A percentile compares a stretch with the other conserved stretches of the same genome.
These are phyloP conservation scores for Neodiprion lecontei DNA, from an alignment of 1,140 invertebrate species.

Conservation along the genomic window DNA sequence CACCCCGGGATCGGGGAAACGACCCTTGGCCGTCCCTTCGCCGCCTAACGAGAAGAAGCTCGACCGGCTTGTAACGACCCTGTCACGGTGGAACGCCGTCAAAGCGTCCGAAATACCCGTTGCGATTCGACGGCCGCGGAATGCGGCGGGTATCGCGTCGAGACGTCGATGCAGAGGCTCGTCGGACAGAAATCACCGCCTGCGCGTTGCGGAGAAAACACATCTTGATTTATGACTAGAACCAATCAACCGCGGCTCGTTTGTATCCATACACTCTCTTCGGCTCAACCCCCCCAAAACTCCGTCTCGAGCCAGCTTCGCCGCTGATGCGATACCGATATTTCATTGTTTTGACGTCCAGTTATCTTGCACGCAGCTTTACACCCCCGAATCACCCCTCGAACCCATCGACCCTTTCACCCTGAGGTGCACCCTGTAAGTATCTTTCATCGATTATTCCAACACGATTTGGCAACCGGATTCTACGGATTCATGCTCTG, in stretches of 20 bases:
- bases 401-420: conserved; percentile 24
- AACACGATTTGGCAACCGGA: too few species aligned
- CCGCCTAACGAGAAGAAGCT: neutral
- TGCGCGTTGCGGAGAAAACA: conserved; percentile 11
- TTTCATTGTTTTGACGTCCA: conserved; percentile 32
- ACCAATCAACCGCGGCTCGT: conserved; percentile 12
- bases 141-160: too few species aligned
- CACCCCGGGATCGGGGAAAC: conserved; percentile 3
- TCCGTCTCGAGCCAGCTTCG: neutral
- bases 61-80: neutral
- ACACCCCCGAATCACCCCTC: neutral
- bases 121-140: neutral
- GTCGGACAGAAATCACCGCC: too few species aligned
- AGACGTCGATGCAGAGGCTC: too few species aligned
- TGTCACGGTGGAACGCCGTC: neutral
- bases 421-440: too few species aligned
- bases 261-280: conserved; percentile 26
- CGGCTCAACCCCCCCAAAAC: neutral
- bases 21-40: neutral
- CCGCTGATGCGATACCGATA: conserved; percentile 28
- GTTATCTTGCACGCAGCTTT: conserved; percentile 12
- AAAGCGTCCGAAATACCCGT: neutral
- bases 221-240: conserved; percentile 32
- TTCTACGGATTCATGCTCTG: too few species aligned
- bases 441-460: too few species aligned